A percentile compares a stretch with the other conserved stretches of the same genome.
phyloP scores from a whole-genome alignment of 1,140 invertebrate species.

The Trichogramma pretiosum region DNA sequence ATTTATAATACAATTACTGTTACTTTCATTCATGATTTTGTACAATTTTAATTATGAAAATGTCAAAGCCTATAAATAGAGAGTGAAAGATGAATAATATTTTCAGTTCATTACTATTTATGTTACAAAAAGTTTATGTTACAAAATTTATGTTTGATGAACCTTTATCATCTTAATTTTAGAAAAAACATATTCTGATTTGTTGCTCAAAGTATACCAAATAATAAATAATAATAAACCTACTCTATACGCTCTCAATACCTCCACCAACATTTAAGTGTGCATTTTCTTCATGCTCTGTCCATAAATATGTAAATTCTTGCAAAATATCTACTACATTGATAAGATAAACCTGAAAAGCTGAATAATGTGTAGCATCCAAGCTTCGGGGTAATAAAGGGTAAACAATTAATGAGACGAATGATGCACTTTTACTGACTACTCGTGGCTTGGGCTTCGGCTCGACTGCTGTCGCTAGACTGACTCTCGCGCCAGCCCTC shows the following conservation, averaged over 20 bases:
- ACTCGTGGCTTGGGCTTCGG: too few relatives aligned
- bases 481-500: too few relatives aligned
- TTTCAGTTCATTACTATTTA: neutral
- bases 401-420: too few relatives aligned
- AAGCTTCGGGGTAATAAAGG: too few relatives aligned
- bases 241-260: conserved; percentile 39
- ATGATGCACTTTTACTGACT: too few relatives aligned
- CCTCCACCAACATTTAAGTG: conserved; percentile 61
- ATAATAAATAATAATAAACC: conserved; percentile 5
- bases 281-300: conserved; percentile 66
- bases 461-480: too few relatives aligned
- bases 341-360: conserved; percentile 75
- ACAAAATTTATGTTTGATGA: too few relatives aligned
- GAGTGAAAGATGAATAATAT: conserved; percentile 7
- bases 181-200: too few relatives aligned
- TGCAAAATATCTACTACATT: conserved; percentile 84
- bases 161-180: conserved; percentile 37
- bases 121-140: too few relatives aligned
- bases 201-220: neutral
- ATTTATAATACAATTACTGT: conserved; percentile 10
- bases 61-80: conserved; percentile 18
- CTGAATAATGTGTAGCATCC: too few relatives aligned
- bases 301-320: conserved; percentile 79
- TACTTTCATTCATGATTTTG: conserved; percentile 17
- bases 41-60: conserved; percentile 11